These are phyloP conservation scores for Tinea semifulvella DNA, from an alignment of 2,888 invertebrate genomes.

Conservation along the genomic window DNA sequence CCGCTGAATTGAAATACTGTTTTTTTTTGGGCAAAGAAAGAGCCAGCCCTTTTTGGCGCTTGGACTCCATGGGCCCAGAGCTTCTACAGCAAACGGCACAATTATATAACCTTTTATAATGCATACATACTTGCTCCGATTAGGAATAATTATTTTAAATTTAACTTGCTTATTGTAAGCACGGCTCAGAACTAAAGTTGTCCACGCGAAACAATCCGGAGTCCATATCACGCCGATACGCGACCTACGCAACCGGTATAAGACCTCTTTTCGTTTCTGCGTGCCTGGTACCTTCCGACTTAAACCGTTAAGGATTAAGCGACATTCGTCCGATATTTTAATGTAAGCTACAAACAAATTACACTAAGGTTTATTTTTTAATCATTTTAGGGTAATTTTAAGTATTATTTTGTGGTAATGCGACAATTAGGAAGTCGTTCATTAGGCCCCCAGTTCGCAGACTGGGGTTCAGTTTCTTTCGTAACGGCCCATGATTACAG, in stretches of 20 bases:
- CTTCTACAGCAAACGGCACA: no score
- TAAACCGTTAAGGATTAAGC: constrained; percentile 5
- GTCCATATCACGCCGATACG: constrained; percentile 4
- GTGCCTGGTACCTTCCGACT: constrained; percentile 6
- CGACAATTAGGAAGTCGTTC: constrained; percentile 67
- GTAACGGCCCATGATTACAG: constrained; percentile 28
- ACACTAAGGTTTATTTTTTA: constrained; percentile 53
- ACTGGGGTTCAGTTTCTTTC: constrained; percentile 58
- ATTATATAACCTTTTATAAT: no score
- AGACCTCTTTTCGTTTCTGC: constrained; percentile 32
- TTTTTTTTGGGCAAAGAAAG: no score
- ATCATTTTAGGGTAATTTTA: constrained; percentile 43
- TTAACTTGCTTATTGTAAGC: no score
- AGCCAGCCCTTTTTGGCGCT: no score
- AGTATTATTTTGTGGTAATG: constrained; percentile 56
- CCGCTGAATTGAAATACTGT: no score
- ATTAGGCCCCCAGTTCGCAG: constrained; percentile 66
- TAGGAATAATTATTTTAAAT: no score
- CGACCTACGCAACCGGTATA: constrained; percentile 30
- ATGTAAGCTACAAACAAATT: constrained; percentile 52
- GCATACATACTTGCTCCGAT: no score
- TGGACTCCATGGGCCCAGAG: no score
- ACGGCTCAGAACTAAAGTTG: no score
- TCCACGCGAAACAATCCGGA: constrained; percentile 1
- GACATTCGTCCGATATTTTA: constrained; percentile 36